Conservation (phyloP, 2,113 vertebrate species). For the Burhinus bistriatus region DNA sequence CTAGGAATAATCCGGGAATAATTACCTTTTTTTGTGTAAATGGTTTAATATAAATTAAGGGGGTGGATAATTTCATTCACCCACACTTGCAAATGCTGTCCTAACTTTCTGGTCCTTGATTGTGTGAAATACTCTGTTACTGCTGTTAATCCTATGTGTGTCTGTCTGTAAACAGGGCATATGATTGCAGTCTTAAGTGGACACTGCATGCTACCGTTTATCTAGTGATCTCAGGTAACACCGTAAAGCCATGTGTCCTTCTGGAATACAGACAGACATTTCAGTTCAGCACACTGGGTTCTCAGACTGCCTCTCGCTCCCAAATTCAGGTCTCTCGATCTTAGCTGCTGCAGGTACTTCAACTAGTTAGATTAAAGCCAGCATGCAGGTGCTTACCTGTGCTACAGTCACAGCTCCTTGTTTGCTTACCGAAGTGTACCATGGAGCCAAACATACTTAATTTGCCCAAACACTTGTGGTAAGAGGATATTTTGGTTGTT, state of each 20-base stretch:
- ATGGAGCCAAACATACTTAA: not conserved
- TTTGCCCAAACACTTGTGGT: not conserved
- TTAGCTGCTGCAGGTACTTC: not conserved
- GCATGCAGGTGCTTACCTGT: not conserved
- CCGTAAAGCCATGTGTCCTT: fast-evolving
- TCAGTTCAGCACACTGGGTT: not conserved
- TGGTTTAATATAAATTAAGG: not conserved
- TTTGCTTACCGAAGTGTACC: not conserved
- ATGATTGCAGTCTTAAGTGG: not conserved
- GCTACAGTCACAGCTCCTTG: not conserved
- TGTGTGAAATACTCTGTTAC: not conserved
- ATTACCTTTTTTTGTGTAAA: not conserved
- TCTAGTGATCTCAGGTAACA: fast-evolving
- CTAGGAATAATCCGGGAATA: not conserved
- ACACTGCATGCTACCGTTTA: not conserved
- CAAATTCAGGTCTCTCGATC: not conserved
- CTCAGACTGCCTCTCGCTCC: not conserved
- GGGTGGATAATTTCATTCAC: not conserved
- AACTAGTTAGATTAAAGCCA: not conserved
- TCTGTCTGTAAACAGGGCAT: not conserved
- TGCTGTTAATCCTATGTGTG: no score
- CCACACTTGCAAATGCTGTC: not conserved
- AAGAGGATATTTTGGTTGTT: not conserved
- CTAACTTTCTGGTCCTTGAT: not conserved
- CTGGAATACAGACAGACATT: not conserved